These are phyloP conservation scores for Propithecus deckenii DNA, from an alignment of 2,797 vertebrate species.

Conservation along the genomic window DNA sequence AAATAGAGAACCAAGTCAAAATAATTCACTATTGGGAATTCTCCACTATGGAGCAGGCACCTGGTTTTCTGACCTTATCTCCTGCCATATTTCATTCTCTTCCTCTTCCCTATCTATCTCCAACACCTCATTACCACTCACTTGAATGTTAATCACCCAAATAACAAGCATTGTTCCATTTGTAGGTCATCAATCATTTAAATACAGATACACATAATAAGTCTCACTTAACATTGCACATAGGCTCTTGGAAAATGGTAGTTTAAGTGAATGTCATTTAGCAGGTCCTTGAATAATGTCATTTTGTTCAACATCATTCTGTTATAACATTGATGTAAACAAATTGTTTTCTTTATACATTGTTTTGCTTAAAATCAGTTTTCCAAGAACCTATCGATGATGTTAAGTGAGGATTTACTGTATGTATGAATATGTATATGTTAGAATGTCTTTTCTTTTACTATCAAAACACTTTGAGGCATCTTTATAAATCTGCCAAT, in stretches of 20 bases:
- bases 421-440: not conserved
- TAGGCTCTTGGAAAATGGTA: not conserved
- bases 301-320: not conserved
- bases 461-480: not conserved
- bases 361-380: not conserved
- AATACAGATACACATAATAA: not conserved
- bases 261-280: not conserved
- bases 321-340: not conserved
- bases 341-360: not conserved
- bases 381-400: not conserved
- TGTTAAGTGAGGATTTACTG: not conserved
- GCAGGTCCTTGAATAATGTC: not conserved
- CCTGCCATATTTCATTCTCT: not conserved
- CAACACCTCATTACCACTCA: not conserved
- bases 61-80: not conserved
- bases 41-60: not conserved
- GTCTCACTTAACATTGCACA: not conserved
- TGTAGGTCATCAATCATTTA: not conserved
- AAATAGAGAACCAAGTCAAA: not conserved
- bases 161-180: not conserved
- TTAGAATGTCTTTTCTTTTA: not conserved
- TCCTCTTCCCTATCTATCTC: not conserved
- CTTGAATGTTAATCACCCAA: not conserved
- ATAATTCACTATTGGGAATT: not conserved
- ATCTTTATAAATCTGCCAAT: not conserved